Evolutionary conservation across 2,888 invertebrate genomes (phyloP), one percentile per base, ranked within the genome.

Genomic region (Rhyacophila evoluta): DNA sequence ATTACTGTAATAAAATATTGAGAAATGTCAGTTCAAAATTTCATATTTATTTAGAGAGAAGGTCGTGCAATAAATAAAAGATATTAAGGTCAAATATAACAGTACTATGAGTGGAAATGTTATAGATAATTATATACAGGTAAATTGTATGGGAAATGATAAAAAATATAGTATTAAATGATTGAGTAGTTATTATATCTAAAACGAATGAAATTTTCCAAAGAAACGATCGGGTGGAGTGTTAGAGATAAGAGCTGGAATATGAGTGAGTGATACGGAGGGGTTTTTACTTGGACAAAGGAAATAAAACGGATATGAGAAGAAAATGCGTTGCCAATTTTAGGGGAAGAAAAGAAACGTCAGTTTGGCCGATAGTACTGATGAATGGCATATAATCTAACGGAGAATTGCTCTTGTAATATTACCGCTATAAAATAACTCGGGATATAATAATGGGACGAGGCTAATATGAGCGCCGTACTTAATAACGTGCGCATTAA

Each of bases 241-340:
- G 55, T 55, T 19, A 55, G 19, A 55, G 55, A 55, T 55, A 55
- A 55, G 55, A 55, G 25, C 12, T 19, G 55, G 5, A 55, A 55
- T 55, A 55, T 55, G 55, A 55, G 55, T 55, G 55, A 55, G 55
- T 55, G 55, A 19, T 55, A 55, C 19, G 19, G 55, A 55, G 55
- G 55, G 55, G 25, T 15, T 55, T 55, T 55, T 55, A 25, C 55
- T 55, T 55, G 55, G 55, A 55, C 55, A 55, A 55, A 55, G 55
- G 55, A 55, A 55, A 55, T 55, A 55, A 55, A 55, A 55, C 55
- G 12, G 55, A 55, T 55, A 55, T 55, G 55, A 55, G 55, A 25
- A 2, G 55, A 55, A 55, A 55, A 55, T 55, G 55, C 55, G 55
- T 55, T 55, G 55, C 55, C 55, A 55, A 55, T 55, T 55, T 55